Evolutionary conservation across 2,797 vertebrate genomes (phyloP).

Genomic region (Sebastes steindachneri): DNA sequence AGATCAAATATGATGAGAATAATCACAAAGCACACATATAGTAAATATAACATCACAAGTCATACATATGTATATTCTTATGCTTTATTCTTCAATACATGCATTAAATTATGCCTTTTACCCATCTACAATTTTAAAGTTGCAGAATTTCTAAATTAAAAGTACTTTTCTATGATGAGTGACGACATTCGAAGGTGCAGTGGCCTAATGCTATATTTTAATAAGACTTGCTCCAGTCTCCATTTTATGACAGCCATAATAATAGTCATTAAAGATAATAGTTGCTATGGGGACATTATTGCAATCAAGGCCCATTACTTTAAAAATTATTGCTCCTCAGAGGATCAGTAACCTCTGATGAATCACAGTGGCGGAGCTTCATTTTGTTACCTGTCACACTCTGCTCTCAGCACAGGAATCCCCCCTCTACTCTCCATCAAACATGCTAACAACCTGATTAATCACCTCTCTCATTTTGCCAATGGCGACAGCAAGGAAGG

Average conservation of each 20-base stretch:
- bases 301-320: conserved; percentile 74
- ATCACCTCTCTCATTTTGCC: conserved; percentile 67
- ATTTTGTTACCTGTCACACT: conserved; percentile 54
- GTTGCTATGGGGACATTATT: conserved; percentile 78
- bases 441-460: conserved; percentile 81
- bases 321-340: conserved; percentile 69
- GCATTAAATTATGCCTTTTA: neutral
- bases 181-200: conserved; percentile 7
- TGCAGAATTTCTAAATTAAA: neutral
- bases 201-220: conserved; percentile 47
- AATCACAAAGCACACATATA: neutral
- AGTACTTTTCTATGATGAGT: conserved; percentile 8
- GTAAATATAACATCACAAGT: neutral
- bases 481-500: conserved; percentile 42
- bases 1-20: no score
- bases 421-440: conserved; percentile 60
- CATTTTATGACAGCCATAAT: conserved; percentile 73
- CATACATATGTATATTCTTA: neutral
- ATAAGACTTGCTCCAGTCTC: conserved; percentile 67
- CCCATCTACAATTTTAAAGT: neutral
- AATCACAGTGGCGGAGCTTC: conserved; percentile 57
- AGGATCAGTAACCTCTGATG: conserved; percentile 63
- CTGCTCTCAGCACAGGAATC: conserved; percentile 24
- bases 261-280: conserved; percentile 78
- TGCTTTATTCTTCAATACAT: neutral